Evolutionary conservation across 2,113 vertebrate species (phyloP), one percentile per base, ranked within the genome.

Genomic region (Nesoenas mayeri): DNA sequence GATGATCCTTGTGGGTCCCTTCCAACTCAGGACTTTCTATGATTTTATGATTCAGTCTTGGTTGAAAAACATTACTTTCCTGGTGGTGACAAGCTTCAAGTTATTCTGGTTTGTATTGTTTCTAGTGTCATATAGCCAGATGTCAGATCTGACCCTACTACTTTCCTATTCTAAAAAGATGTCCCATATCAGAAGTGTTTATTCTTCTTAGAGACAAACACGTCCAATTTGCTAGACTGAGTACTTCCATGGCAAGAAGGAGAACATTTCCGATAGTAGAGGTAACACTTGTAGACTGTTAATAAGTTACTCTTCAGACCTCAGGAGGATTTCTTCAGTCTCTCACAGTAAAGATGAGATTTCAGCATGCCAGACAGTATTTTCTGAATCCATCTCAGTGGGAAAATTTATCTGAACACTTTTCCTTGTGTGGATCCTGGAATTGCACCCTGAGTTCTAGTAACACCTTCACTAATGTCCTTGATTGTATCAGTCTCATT

Each of bases 381-480:
- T 89, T 74, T 84, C 25, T 57, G 57, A 89, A 71, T 54, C 36
- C 5, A 25, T 56, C 40, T 66, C 54, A 26, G 8, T n/a, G 10
- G 54, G 21, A 70, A 79, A 85, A 66, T 50, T 34, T 66, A 8
- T 48, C 36, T 70, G 47, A 67, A 66, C 5, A 51, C 2, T 78
- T 85, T 75, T 88, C 16, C 11, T 75, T 89, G 22, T 42, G 17
- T 50, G 36, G 11, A n/a, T 74, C 29, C 32, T 5, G 3, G 7
- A 61, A 24, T 74, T 11, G 3, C n/a, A 83, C 32, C 28, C 20
- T 80, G 31, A 64, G 17, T 73, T 88, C 42, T 71, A 65, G 79
- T 25, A 7, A n/a, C 15, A 71, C n/a, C 15, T 15, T 56, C 16
- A n/a, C 3, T 31, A 32, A 48, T 0, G 2, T 3, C 9, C 15